Percentiles rank a stretch among this genome's conserved stretches.
Conservation (phyloP, 2,113 vertebrate genomes). For the Bos javanicus region DNA sequence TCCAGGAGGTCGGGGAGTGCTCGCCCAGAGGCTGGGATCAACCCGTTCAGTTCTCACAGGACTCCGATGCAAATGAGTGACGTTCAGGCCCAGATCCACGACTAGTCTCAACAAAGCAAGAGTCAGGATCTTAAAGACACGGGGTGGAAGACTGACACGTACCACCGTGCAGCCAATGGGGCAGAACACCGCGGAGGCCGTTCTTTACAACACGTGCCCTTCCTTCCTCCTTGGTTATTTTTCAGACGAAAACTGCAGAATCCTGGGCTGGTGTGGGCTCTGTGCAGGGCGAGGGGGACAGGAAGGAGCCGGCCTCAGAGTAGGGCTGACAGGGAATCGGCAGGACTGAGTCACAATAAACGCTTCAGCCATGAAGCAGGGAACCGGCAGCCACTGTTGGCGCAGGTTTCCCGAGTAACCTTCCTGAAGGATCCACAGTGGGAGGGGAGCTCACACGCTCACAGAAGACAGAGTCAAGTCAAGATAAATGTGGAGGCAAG, state of each 20-base stretch:
- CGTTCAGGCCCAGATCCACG: neutral
- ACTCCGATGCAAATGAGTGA: neutral
- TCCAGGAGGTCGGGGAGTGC: neutral
- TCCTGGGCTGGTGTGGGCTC: neutral
- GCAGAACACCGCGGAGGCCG: neutral
- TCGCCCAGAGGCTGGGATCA: no score
- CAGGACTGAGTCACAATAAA: neutral
- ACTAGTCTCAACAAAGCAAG: neutral
- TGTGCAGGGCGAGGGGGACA: no score
- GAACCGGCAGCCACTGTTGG: no score
- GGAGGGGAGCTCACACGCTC: no score
- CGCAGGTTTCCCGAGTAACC: neutral
- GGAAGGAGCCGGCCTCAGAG: neutral
- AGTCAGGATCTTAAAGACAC: neutral
- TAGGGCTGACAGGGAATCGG: neutral
- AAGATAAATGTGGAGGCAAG: neutral
- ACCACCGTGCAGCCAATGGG: neutral
- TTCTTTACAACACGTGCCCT: neutral
- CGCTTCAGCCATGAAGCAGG: neutral
- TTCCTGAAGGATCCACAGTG: neutral
- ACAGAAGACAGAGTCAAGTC: neutral
- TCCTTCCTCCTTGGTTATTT: neutral
- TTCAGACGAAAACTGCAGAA: neutral
- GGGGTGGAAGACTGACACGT: neutral
- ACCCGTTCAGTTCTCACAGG: neutral